Evolutionary conservation across 2,113 vertebrate genomes (phyloP).

Genomic region (Clarias magur): DNA sequence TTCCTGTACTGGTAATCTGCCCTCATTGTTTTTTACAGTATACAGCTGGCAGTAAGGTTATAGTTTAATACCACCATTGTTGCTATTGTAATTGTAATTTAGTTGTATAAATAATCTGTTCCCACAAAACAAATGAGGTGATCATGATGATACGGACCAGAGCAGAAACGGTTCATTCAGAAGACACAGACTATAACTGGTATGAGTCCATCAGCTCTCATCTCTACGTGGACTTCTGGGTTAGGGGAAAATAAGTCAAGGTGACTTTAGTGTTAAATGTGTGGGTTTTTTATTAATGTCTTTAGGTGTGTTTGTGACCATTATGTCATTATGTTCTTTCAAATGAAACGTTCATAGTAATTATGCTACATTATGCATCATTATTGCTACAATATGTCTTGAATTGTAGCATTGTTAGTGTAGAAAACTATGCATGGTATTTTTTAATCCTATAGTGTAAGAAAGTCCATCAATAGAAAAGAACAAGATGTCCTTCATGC

Average conservation of each 20-base stretch:
- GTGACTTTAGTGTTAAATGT: not conserved
- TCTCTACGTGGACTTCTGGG: not conserved
- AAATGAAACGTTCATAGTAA: not conserved
- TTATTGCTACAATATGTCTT: not conserved
- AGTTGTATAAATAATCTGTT: not conserved
- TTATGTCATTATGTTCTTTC: not conserved
- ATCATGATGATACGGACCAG: not conserved
- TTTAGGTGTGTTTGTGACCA: not conserved
- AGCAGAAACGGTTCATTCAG: not conserved
- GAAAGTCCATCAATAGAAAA: not conserved
- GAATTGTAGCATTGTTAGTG: not conserved
- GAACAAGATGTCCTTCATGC: not conserved
- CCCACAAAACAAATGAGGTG: not conserved
- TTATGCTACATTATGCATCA: not conserved
- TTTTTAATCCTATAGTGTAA: not conserved
- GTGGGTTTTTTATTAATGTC: not conserved
- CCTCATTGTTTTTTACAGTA: not conserved
- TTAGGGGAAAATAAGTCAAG: not conserved
- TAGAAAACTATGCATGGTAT: not conserved
- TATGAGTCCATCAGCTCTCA: not conserved
- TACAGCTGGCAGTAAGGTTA: not conserved
- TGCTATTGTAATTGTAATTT: not conserved
- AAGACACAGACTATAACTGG: not conserved
- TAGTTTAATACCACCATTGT: not conserved
- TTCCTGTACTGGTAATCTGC: not conserved